phyloP scores from a whole-genome alignment of 2,888 invertebrate species.

The Scaptomyza tumidula region DNA sequence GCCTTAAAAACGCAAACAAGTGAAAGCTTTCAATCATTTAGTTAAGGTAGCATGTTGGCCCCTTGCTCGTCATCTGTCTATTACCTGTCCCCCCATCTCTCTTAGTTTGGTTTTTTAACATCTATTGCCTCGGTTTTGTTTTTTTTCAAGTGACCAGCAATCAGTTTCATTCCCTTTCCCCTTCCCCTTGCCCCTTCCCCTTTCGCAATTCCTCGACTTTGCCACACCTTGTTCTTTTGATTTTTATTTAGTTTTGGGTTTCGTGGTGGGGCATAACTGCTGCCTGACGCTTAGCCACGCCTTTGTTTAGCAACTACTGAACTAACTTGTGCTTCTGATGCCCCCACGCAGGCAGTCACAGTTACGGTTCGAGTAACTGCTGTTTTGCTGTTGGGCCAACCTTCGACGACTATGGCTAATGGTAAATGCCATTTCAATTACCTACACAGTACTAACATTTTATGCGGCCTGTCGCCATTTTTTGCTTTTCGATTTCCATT shows the following conservation, averaged over 20 bases:
- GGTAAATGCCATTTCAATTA: constrained; percentile 79
- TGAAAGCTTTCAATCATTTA: constrained; percentile 78
- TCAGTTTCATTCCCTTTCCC: constrained; percentile 38
- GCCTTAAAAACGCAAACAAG: constrained; percentile 69
- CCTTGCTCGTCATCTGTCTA: constrained; percentile 10
- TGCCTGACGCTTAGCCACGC: constrained; percentile 54
- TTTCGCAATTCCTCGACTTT: constrained; percentile 7
- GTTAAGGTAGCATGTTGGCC: constrained; percentile 29
- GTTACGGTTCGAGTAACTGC: background rate
- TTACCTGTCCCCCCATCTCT: constrained; percentile 4
- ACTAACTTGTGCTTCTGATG: background rate
- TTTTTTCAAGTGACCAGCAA: constrained; percentile 59
- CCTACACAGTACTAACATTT: constrained; percentile 78
- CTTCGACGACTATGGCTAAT: constrained; percentile 62
- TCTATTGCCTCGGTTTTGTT: constrained; percentile 3
- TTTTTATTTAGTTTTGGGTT: constrained; percentile 74
- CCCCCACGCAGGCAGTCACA: constrained; percentile 11
- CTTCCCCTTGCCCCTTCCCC: no score
- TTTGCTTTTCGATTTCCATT: constrained; percentile 71
- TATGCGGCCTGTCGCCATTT: constrained; percentile 72
- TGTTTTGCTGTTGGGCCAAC: constrained; percentile 3
- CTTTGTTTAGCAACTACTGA: constrained; percentile 48
- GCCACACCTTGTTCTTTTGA: constrained; percentile 78
- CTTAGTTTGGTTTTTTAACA: constrained; percentile 33
- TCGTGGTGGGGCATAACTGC: constrained; percentile 52